phyloP scores from a whole-genome alignment of 2,888 invertebrate genomes.

The Invenusta paracnida region DNA sequence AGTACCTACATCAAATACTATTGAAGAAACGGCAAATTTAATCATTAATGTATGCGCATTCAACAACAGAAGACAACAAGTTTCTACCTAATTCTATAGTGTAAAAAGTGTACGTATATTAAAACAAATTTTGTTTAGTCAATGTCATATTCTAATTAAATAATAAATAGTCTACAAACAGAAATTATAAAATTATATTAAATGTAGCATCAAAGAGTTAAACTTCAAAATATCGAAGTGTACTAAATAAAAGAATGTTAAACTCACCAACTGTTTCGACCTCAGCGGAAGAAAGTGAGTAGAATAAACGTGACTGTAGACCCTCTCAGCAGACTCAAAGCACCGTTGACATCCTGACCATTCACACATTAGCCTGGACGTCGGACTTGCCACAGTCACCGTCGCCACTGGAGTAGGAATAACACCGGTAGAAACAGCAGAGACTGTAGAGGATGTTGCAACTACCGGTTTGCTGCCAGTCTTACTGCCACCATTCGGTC shows the following conservation, averaged over 20 bases:
- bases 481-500: neutral
- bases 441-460: neutral
- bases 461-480: neutral
- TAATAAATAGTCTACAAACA: too few species aligned
- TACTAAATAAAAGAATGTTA: neutral
- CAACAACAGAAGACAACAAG: too few species aligned
- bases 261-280: conserved; percentile 8
- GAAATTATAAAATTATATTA: too few species aligned
- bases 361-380: conserved; percentile 18
- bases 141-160: neutral
- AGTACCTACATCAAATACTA: too few species aligned
- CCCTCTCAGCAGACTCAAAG: conserved; percentile 34
- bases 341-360: conserved; percentile 31
- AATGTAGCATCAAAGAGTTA: too few species aligned
- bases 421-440: neutral
- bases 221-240: too few species aligned
- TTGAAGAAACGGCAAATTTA: too few species aligned
- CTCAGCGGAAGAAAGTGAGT: conserved; percentile 36
- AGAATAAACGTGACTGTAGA: conserved; percentile 35
- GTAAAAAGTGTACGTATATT: too few species aligned
- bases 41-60: too few species aligned
- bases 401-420: neutral
- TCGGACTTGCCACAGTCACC: neutral
- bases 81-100: too few species aligned
- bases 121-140: too few species aligned